Conservation (phyloP, 2,797 vertebrate genomes). For the Anisognathus igniventris region DNA sequence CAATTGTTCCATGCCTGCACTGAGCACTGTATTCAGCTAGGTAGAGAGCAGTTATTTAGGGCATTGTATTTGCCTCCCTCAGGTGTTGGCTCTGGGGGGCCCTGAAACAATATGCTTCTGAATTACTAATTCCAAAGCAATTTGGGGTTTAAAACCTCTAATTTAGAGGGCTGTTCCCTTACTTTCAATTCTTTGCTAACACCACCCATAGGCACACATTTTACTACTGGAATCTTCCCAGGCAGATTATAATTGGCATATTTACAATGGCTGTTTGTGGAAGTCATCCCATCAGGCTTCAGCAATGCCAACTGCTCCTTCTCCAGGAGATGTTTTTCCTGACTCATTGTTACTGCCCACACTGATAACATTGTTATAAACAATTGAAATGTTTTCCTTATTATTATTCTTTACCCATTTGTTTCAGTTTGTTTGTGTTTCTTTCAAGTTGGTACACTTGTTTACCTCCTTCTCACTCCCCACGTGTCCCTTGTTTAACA, state of each 20-base stretch:
- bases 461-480: neutral
- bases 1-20: neutral
- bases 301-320: neutral
- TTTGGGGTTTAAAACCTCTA: neutral
- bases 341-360: slow-evolving; percentile 25
- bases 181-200: neutral
- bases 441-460: neutral
- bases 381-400: neutral
- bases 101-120: neutral
- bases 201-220: neutral
- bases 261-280: slow-evolving; percentile 1
- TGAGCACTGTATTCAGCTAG: neutral
- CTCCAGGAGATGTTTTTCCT: slow-evolving; percentile 20
- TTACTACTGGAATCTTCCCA: slow-evolving; percentile 18
- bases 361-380: slow-evolving; percentile 20
- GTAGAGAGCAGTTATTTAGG: neutral
- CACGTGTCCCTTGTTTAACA: neutral
- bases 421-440: slow-evolving; percentile 11
- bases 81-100: neutral
- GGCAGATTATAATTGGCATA: slow-evolving; percentile 11
- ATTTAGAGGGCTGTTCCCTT: neutral
- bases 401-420: neutral
- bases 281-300: slow-evolving; percentile 6
- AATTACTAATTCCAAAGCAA: neutral
- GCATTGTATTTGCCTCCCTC: neutral